phyloP scores from a whole-genome alignment of 2,113 vertebrate species.

The Apeltes quadracus region DNA sequence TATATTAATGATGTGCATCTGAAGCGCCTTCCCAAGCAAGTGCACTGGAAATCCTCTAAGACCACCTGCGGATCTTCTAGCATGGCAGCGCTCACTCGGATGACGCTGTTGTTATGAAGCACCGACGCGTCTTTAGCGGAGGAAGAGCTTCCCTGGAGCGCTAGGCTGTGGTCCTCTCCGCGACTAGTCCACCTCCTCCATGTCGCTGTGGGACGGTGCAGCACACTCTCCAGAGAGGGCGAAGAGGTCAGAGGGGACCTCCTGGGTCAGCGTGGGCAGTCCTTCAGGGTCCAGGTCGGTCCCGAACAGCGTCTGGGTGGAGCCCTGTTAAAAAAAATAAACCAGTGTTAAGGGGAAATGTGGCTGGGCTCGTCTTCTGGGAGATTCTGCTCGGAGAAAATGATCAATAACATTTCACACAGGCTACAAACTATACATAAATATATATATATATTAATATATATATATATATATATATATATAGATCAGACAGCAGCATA shows the following conservation, averaged over 20 bases:
- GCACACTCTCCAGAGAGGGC: slow-evolving; percentile 83
- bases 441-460: not conserved
- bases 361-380: not conserved
- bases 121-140: slow-evolving; percentile 18
- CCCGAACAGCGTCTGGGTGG: slow-evolving; percentile 86
- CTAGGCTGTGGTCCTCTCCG: not conserved
- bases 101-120: slow-evolving; percentile 40
- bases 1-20: slow-evolving; percentile 26
- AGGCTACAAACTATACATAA: no score
- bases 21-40: slow-evolving; percentile 17
- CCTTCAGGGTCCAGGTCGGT: slow-evolving; percentile 87
- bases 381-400: not conserved
- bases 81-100: slow-evolving; percentile 15
- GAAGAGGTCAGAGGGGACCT: slow-evolving; percentile 86
- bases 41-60: slow-evolving; percentile 16
- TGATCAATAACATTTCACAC: slow-evolving; percentile 20
- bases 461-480: not conserved
- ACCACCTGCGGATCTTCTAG: slow-evolving; percentile 34
- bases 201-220: slow-evolving; percentile 93
- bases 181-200: slow-evolving; percentile 95
- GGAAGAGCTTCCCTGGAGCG: not conserved
- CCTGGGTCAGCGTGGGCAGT: slow-evolving; percentile 83
- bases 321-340: slow-evolving; percentile 88
- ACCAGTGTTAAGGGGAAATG: slow-evolving; percentile 72
- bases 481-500: slow-evolving; percentile 47